Percentiles rank a stretch among this genome's conserved stretches.
Evolutionary conservation across 2,113 vertebrate genomes (phyloP).

Genomic region (Chaetodon auriga): DNA sequence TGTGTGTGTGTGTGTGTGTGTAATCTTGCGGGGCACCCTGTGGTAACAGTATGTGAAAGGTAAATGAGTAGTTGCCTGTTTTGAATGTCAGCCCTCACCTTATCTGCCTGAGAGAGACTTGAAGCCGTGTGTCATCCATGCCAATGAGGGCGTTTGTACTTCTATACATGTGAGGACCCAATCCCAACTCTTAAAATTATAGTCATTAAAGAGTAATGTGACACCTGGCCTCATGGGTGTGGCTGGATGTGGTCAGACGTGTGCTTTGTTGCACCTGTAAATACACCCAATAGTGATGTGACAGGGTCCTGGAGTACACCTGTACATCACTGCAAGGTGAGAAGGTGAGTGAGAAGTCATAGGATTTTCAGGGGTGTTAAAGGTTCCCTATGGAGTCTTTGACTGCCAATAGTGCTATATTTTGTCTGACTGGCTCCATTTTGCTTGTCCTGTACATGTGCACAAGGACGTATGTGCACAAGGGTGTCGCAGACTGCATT

Average conservation of each 20-base stretch:
- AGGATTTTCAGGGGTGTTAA: no score
- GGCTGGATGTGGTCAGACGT: background rate
- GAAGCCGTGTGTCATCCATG: slow-evolving; percentile 10
- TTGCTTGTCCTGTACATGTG: no score
- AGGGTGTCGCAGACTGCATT: no score
- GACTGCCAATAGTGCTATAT: no score
- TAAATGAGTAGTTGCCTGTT: slow-evolving; percentile 42
- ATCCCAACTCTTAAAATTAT: background rate
- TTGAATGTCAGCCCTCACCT: slow-evolving; percentile 55
- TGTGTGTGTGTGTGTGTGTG: slow-evolving; percentile 1
- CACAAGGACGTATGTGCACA: no score
- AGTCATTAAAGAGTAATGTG: background rate
- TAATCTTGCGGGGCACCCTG: background rate
- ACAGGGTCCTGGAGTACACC: no score
- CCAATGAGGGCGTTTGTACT: slow-evolving; percentile 16
- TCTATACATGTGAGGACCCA: background rate
- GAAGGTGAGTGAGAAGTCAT: no score
- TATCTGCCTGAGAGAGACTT: slow-evolving; percentile 46
- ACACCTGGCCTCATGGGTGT: background rate
- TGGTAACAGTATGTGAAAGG: slow-evolving; percentile 36
- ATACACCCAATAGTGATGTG: background rate
- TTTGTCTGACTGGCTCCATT: no score
- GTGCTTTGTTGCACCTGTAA: background rate
- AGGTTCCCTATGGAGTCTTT: no score
- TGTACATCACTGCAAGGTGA: no score